These are phyloP conservation scores for Drosophila eugracilis DNA, from an alignment of 1,140 invertebrate species.

Conservation along the genomic window DNA sequence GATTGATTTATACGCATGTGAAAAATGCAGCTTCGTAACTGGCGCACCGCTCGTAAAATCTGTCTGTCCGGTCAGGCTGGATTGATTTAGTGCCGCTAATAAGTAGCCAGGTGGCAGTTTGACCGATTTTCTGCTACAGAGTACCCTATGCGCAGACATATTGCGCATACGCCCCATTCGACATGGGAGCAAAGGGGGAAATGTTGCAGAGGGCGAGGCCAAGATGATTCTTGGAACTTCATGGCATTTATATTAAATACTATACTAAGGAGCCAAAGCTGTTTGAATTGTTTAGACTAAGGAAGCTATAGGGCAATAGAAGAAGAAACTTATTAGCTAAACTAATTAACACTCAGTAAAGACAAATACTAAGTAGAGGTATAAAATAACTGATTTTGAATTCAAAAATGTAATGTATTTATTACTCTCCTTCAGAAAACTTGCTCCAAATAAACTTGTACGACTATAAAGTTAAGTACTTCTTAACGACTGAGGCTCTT, in stretches of 20 bases:
- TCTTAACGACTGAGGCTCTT: no score
- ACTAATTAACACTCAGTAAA: no score
- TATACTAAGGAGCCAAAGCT: no score
- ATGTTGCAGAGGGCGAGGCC: not conserved
- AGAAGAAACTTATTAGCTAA: not conserved
- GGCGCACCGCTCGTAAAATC: slow-evolving; percentile 47
- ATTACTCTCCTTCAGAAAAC: not conserved
- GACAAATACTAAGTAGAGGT: not conserved
- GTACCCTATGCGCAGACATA: slow-evolving; percentile 38
- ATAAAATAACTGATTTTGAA: not conserved
- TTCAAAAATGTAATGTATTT: no score
- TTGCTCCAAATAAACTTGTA: not conserved
- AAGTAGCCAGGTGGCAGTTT: slow-evolving; percentile 50
- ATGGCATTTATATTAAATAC: not conserved
- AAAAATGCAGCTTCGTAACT: slow-evolving; percentile 54
- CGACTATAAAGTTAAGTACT: not conserved
- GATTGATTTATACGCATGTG: slow-evolving; percentile 78
- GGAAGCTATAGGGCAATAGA: not conserved
- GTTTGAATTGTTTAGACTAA: no score
- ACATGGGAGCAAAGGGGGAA: slow-evolving; percentile 3
- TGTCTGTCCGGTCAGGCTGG: slow-evolving; percentile 26
- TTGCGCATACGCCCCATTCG: slow-evolving; percentile 66
- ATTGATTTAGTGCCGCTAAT: slow-evolving; percentile 60
- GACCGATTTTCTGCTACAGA: slow-evolving; percentile 35
- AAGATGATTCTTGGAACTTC: slow-evolving; percentile 4